Percentiles rank a stretch among this genome's conserved stretches.
Conservation (phyloP, 1,140 invertebrate genomes). For the Apis florea region DNA sequence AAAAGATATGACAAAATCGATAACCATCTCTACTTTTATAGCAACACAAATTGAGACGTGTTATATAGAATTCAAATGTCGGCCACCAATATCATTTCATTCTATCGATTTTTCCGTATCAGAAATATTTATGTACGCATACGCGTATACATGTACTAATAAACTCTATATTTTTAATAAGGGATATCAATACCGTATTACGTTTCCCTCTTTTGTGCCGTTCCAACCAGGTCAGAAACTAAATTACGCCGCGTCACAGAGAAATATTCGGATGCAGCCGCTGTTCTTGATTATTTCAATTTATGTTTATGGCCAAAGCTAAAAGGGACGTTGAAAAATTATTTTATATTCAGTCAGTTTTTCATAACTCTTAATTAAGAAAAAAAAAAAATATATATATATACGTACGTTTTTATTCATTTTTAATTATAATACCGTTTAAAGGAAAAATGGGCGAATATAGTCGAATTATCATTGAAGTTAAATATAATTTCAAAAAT, state of each 20-base stretch:
- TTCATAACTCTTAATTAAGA: neutral
- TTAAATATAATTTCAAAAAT: too few relatives aligned
- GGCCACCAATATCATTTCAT: slow-evolving; percentile 16
- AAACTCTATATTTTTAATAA: slow-evolving; percentile 34
- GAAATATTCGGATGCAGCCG: neutral
- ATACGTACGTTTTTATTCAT: too few relatives aligned
- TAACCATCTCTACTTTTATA: slow-evolving; percentile 10
- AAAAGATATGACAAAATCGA: neutral
- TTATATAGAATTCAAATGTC: slow-evolving; percentile 5
- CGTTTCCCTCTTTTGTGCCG: neutral
- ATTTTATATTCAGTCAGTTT: neutral
- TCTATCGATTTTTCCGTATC: slow-evolving; percentile 16
- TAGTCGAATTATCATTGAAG: too few relatives aligned
- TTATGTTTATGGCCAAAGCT: neutral
- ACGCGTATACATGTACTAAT: slow-evolving; percentile 5
- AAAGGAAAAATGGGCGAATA: too few relatives aligned
- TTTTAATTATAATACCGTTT: too few relatives aligned
- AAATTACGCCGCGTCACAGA: slow-evolving; percentile 1
- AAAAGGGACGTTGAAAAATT: neutral
- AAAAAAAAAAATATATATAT: neutral
- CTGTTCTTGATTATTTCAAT: neutral
- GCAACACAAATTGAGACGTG: slow-evolving; percentile 20
- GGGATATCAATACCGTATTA: neutral
- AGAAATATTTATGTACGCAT: slow-evolving; percentile 31
- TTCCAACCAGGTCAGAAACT: neutral